A percentile compares a stretch with the other conserved stretches of the same genome.
phyloP scores from a whole-genome alignment of 2,888 invertebrate species.

The Holacanthella duospinosa region DNA sequence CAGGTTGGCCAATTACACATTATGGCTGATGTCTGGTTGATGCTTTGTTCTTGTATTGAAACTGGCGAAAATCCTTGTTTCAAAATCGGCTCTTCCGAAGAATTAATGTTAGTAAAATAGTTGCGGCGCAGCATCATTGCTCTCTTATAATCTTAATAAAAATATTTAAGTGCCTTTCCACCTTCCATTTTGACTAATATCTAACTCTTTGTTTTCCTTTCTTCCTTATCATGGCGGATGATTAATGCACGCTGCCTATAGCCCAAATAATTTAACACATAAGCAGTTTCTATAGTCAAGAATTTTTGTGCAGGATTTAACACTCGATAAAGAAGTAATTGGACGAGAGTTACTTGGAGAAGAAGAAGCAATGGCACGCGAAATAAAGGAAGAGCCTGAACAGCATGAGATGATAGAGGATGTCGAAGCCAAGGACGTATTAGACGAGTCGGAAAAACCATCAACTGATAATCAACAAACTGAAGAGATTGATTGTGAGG shows the following conservation, averaged over 20 bases:
- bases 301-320: constrained; percentile 39
- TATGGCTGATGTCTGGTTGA: background rate
- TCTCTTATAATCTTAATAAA: background rate
- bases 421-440: constrained; percentile 37
- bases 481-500: constrained; percentile 9
- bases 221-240: background rate
- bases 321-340: constrained; percentile 42
- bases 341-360: constrained; percentile 40
- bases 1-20: constrained; percentile 31
- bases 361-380: constrained; percentile 37
- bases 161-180: background rate
- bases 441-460: constrained; percentile 41
- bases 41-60: background rate
- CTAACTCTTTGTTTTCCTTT: background rate
- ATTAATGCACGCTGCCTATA: background rate
- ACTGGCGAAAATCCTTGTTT: too few species aligned
- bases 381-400: constrained; percentile 38
- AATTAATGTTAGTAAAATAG: too few species aligned
- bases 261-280: background rate
- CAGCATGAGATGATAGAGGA: background rate
- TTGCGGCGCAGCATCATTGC: too few species aligned
- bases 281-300: background rate
- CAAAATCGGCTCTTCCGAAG: too few species aligned
- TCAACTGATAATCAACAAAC: too few species aligned
- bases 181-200: background rate